Conservation (phyloP, 2,888 invertebrate species). For the Pterostichus niger region DNA sequence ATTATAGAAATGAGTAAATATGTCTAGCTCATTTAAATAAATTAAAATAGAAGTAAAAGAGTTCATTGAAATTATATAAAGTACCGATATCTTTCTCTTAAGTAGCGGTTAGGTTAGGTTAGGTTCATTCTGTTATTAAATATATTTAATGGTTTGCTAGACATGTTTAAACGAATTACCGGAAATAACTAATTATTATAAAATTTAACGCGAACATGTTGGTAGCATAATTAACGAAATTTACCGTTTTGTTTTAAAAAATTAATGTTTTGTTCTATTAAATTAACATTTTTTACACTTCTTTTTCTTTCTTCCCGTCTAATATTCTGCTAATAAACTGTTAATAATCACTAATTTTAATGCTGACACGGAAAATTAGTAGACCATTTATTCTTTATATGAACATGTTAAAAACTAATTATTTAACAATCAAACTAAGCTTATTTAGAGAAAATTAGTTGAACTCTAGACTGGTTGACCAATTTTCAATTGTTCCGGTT, state of each 20-base stretch:
- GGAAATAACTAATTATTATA: conserved; percentile 28
- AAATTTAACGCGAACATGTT: conserved; percentile 1
- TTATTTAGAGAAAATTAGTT: neutral
- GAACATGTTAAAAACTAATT: neutral
- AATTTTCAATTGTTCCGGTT: conserved; percentile 20
- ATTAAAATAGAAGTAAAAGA: too few species aligned
- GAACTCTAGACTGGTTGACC: too few species aligned
- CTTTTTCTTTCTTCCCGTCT: neutral
- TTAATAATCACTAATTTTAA: conserved; percentile 12
- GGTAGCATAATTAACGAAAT: conserved; percentile 17
- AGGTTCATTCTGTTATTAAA: conserved; percentile 18
- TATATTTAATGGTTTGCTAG: neutral
- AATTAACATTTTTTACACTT: conserved; percentile 12
- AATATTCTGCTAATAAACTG: conserved; percentile 12
- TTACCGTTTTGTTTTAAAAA: conserved; percentile 23
- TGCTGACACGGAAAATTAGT: conserved; percentile 29
- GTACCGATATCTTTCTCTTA: neutral
- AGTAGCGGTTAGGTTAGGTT: neutral
- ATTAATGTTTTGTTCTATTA: conserved; percentile 5
- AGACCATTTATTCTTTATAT: conserved; percentile 16
- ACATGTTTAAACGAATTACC: neutral
- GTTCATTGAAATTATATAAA: conserved; percentile 12
- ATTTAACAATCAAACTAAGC: neutral
- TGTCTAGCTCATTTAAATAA: too few species aligned
- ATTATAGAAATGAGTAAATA: too few species aligned